Evolutionary conservation across 2,797 vertebrate genomes (phyloP).

Genomic region (Eulemur mongoz): DNA sequence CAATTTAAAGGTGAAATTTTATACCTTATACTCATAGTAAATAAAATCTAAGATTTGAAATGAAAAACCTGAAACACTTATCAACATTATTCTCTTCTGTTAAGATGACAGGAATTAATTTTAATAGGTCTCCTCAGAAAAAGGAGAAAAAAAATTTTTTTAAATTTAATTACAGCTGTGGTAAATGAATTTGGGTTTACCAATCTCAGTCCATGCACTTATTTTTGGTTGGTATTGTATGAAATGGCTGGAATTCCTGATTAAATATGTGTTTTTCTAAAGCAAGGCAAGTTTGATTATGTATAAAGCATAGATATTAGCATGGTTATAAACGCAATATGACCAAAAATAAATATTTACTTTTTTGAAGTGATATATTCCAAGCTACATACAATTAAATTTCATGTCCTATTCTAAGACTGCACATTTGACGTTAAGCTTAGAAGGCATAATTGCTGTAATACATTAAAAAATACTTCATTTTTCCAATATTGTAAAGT

Average conservation of each 20-base stretch:
- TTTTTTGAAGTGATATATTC: conserved; percentile 49
- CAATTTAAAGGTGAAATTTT: conserved; percentile 58
- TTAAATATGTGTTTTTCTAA: conserved; percentile 66
- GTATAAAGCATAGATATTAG: conserved; percentile 49
- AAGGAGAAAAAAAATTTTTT: background rate
- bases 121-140: background rate
- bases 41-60: conserved; percentile 54
- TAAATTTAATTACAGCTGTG: background rate
- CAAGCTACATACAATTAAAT: conserved; percentile 65
- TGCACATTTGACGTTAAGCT: conserved; percentile 49
- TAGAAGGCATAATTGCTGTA: conserved; percentile 70
- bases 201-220: conserved; percentile 36
- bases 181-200: background rate
- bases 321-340: conserved; percentile 36
- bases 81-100: conserved; percentile 1
- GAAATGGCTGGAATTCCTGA: conserved; percentile 72
- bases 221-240: conserved; percentile 42
- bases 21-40: background rate
- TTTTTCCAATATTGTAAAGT: conserved; percentile 79
- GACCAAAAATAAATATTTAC: conserved; percentile 27
- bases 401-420: conserved; percentile 75
- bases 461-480: conserved; percentile 76
- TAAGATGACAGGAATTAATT: conserved; percentile 42
- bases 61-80: conserved; percentile 38
- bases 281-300: conserved; percentile 65